Percentiles rank a stretch among this genome's conserved stretches.
Conservation (phyloP, 2,113 vertebrate species). For the Varanus salvator region DNA sequence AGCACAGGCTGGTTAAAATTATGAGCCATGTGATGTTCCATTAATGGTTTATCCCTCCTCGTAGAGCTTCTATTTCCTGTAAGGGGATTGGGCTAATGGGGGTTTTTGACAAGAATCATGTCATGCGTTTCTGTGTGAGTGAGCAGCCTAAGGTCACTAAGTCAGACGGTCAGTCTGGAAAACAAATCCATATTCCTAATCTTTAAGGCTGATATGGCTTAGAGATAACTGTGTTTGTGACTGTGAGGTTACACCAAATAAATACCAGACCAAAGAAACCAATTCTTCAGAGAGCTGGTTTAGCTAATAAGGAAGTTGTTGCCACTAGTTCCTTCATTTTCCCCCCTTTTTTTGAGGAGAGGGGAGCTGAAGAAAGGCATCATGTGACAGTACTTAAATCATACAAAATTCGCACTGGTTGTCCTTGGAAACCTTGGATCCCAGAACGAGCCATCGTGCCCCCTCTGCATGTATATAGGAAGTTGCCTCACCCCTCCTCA, state of each 20-base stretch:
- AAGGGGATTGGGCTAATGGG: slow-evolving; percentile 82
- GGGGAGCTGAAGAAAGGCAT: background rate
- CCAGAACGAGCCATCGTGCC: background rate
- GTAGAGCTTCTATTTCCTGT: slow-evolving; percentile 87
- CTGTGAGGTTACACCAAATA: slow-evolving; percentile 65
- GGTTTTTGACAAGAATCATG: slow-evolving; percentile 79
- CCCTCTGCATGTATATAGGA: background rate
- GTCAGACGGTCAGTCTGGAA: slow-evolving; percentile 82
- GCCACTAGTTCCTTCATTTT: background rate
- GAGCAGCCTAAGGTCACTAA: slow-evolving; percentile 73
- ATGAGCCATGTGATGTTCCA: slow-evolving; percentile 76
- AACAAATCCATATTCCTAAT: slow-evolving; percentile 79
- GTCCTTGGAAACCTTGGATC: background rate
- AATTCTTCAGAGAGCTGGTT: slow-evolving; percentile 43
- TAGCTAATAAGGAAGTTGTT: slow-evolving; percentile 14
- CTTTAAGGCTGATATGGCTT: slow-evolving; percentile 76
- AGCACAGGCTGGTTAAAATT: slow-evolving; percentile 25
- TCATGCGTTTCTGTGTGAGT: slow-evolving; percentile 70
- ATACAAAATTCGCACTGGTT: slow-evolving; percentile 6
- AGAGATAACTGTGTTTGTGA: slow-evolving; percentile 72
- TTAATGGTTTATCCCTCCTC: slow-evolving; percentile 76
- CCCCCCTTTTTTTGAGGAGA: background rate
- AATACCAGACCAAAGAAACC: slow-evolving; percentile 45
- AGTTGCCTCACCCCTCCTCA: background rate
- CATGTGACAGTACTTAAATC: slow-evolving; percentile 9